Evolutionary conservation across 1,140 invertebrate species (phyloP), one percentile per base, ranked within the genome.

Genomic region (Zaprionus camerounensis): DNA sequence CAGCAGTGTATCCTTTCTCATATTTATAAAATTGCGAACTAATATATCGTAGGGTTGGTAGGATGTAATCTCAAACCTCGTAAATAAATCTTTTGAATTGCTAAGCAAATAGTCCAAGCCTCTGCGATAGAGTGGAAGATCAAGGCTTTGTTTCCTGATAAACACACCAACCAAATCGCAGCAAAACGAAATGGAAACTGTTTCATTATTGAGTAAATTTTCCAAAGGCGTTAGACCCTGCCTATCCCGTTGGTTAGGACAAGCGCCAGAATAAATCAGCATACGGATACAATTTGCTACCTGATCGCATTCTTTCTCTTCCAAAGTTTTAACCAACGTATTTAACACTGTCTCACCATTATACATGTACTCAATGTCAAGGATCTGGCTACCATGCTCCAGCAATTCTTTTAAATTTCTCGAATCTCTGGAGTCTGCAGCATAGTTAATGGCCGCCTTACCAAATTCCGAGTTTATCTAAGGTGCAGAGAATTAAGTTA

Each of bases 401-500:
- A 59, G 12, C 44, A 69, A 28, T 11, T 3, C 13, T 1, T 0
- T 1, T 5, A 68, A 11, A 36, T 59, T 51, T 7, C 5, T 2
- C 4, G 0, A 0, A 36, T 26, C 20, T 4, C 24, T 7, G 3
- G 66, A 68, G 5, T 68, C 66, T 1, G 28, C 41, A 3, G 31
- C 22, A 59, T 26, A 68, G 9, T 49, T 24, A 24, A 59, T 59
- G 1, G 66, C 56, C 4, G 41, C 26, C 13, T 68, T 68, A 12
- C 57, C 46, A 5, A 58, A 13, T 2, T 59, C 1, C 13, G 28
- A 5, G 49, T 68, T 59, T 12, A 15, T 15, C 56, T 68, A n/a
- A n/a, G n/a, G n/a, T n/a, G n/a, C n/a, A n/a, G n/a, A n/a, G n/a
- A n/a, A n/a, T n/a, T n/a, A n/a, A n/a, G n/a, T n/a, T n/a, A n/a